Evolutionary conservation across 2,888 invertebrate genomes (phyloP).

Genomic region (Drosophila monieri): DNA sequence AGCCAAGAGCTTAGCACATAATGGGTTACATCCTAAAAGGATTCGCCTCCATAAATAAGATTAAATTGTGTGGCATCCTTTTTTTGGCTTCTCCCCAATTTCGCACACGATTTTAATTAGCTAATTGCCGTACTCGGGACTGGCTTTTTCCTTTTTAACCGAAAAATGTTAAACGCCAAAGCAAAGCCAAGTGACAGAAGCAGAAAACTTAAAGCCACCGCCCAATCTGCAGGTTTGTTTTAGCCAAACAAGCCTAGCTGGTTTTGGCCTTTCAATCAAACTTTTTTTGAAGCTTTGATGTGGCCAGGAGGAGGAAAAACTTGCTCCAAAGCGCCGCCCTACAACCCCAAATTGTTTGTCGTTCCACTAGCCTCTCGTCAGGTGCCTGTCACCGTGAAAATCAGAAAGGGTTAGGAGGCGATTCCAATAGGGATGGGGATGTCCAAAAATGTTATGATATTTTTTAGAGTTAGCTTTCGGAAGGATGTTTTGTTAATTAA

Average conservation of each 20-base stretch:
- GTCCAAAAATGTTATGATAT: neutral
- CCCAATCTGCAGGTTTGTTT: constrained; percentile 33
- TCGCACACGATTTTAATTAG: constrained; percentile 19
- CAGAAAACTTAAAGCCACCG: constrained; percentile 13
- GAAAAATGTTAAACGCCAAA: neutral
- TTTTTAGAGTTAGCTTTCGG: neutral
- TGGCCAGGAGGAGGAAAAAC: constrained; percentile 23
- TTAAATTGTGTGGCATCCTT: constrained; percentile 1
- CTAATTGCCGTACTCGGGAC: constrained; percentile 12
- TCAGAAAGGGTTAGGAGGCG: constrained; percentile 10
- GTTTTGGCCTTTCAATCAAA: constrained; percentile 26
- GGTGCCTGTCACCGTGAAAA: constrained; percentile 22
- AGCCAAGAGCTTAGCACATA: neutral
- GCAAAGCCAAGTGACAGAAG: constrained; percentile 3
- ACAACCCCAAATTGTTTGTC: constrained; percentile 27
- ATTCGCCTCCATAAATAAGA: constrained; percentile 26
- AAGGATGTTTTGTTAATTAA: neutral
- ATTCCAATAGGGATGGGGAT: neutral
- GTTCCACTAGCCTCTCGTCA: constrained; percentile 19
- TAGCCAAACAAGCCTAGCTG: constrained; percentile 10
- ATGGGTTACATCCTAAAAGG: constrained; percentile 18
- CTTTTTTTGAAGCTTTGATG: constrained; percentile 30
- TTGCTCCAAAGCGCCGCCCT: constrained; percentile 7
- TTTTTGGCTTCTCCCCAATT: constrained; percentile 5
- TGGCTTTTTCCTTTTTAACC: neutral